phyloP scores from a whole-genome alignment of 2,797 vertebrate species.

The Margarornis squamiger region DNA sequence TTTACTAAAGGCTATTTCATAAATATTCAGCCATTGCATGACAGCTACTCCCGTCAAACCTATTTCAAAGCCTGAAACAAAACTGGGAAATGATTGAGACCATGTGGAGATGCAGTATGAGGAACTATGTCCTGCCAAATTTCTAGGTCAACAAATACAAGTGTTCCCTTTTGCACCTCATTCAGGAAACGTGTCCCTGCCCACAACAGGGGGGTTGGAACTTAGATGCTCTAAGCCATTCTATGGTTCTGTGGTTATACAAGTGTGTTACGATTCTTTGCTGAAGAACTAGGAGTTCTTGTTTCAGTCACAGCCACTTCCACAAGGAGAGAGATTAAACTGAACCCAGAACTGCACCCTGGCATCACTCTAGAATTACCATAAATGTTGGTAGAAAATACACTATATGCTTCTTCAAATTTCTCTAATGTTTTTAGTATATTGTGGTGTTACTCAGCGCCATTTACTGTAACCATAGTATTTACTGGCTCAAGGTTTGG shows the following conservation, averaged over 20 bases:
- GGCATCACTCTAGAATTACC: not conserved
- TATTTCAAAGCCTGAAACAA: not conserved
- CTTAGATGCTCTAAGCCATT: not conserved
- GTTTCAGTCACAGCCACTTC: not conserved
- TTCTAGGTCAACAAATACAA: not conserved
- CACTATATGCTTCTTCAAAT: not conserved
- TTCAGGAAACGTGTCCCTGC: not conserved
- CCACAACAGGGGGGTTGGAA: not conserved
- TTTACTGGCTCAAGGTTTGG: not conserved
- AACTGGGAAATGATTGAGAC: not conserved
- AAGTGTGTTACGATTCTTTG: not conserved
- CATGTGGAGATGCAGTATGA: not conserved
- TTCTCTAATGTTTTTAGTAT: not conserved
- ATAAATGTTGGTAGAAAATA: not conserved
- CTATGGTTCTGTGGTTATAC: not conserved
- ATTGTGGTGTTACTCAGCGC: not conserved
- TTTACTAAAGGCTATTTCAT: not conserved
- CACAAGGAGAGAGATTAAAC: fast-evolving
- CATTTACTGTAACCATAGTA: not conserved
- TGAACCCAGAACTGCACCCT: not conserved
- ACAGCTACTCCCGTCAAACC: not conserved
- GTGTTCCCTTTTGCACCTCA: not conserved
- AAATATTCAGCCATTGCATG: not conserved
- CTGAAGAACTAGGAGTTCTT: not conserved
- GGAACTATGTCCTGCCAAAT: not conserved